Evolutionary conservation across 2,888 invertebrate genomes (phyloP).

Genomic region (Zeuzera pyrina): DNA sequence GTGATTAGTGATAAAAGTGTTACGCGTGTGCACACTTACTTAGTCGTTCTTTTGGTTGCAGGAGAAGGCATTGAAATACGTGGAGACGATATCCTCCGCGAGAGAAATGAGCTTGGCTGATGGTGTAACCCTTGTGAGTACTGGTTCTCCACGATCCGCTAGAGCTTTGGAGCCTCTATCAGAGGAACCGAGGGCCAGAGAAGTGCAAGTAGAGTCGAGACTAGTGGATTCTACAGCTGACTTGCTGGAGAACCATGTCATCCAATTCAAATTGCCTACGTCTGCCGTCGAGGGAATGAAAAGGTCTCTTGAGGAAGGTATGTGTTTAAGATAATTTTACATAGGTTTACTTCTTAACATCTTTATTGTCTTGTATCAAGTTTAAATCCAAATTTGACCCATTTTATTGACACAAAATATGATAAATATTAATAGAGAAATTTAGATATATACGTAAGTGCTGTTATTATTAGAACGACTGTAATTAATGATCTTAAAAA

Average conservation of each 20-base stretch:
- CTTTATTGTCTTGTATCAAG: no score
- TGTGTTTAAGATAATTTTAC: no score
- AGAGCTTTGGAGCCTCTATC: conserved; percentile 77
- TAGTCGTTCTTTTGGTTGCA: conserved; percentile 62
- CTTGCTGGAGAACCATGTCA: conserved; percentile 85
- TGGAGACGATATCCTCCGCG: conserved; percentile 69
- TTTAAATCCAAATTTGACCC: no score
- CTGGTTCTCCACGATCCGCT: conserved; percentile 72
- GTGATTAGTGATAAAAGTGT: conserved; percentile 13
- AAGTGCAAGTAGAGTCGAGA: conserved; percentile 81
- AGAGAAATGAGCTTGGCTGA: conserved; percentile 74
- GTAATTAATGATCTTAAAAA: no score
- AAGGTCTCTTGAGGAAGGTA: conserved; percentile 87
- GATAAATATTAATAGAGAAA: no score
- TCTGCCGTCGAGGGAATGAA: conserved; percentile 82
- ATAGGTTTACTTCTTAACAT: no score
- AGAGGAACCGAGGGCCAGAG: conserved; percentile 80
- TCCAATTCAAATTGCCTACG: conserved; percentile 85
- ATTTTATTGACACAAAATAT: no score
- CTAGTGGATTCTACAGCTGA: conserved; percentile 83
- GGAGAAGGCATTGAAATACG: conserved; percentile 82
- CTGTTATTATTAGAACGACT: no score
- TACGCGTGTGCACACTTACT: conserved; percentile 20
- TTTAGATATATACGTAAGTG: no score
- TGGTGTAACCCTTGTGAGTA: conserved; percentile 70